These are phyloP conservation scores for Pelvicachromis taeniatus DNA, from an alignment of 2,113 vertebrate genomes.

Conservation along the genomic window DNA sequence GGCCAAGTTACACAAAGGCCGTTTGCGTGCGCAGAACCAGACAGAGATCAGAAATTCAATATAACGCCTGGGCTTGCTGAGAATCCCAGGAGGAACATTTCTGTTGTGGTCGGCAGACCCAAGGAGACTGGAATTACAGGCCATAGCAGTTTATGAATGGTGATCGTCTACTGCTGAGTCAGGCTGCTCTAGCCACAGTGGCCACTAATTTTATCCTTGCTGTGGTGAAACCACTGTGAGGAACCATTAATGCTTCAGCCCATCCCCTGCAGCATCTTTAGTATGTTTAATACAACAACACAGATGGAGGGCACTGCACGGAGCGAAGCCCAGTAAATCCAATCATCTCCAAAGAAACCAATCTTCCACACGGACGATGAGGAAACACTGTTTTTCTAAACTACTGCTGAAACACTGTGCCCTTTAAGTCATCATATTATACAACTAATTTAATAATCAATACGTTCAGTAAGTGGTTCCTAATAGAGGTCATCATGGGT, in stretches of 20 bases:
- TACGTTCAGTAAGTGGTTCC: neutral
- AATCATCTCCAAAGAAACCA: neutral
- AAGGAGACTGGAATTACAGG: slow-evolving; percentile 58
- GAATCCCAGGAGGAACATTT: slow-evolving; percentile 40
- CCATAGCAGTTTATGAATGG: slow-evolving; percentile 71
- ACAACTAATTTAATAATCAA: neutral
- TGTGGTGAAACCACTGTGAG: slow-evolving; percentile 35
- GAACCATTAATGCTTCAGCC: slow-evolving; percentile 53
- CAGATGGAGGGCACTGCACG: neutral
- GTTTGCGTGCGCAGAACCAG: slow-evolving; percentile 56
- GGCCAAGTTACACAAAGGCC: slow-evolving; percentile 54
- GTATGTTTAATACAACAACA: neutral
- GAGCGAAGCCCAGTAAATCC: neutral
- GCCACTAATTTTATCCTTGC: slow-evolving; percentile 63
- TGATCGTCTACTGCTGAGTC: slow-evolving; percentile 76
- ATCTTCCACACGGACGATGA: neutral
- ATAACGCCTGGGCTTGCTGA: slow-evolving; percentile 28
- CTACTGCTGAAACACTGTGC: neutral
- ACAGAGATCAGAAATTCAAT: slow-evolving; percentile 58
- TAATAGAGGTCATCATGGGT: neutral
- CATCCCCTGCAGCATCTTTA: neutral
- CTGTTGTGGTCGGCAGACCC: slow-evolving; percentile 55
- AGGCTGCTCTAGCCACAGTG: slow-evolving; percentile 63
- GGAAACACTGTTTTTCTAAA: neutral
- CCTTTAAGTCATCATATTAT: neutral